Conservation (phyloP, 2,888 invertebrate genomes). For the Ormia ochracea region DNA sequence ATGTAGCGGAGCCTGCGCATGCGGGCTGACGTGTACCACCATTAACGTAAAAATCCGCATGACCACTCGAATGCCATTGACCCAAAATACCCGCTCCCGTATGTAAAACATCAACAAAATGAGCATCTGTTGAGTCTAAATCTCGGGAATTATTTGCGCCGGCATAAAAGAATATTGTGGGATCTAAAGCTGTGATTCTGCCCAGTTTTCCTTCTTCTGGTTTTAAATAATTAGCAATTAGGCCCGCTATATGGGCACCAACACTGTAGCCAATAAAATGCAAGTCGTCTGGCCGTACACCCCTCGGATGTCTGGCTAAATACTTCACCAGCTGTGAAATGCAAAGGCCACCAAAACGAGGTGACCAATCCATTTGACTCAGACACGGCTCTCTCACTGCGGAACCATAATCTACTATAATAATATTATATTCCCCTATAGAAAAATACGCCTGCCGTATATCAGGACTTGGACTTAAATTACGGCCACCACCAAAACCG, state of each 20-base stretch:
- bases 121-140: constrained; percentile 87
- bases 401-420: constrained; percentile 90
- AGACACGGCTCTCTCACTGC: constrained; percentile 90
- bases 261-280: constrained; percentile 92
- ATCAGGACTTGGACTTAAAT: constrained; percentile 89
- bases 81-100: constrained; percentile 92
- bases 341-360: constrained; percentile 83
- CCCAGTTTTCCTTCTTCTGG: constrained; percentile 85
- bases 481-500: constrained; percentile 91
- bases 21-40: constrained; percentile 92
- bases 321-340: constrained; percentile 89
- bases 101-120: constrained; percentile 89
- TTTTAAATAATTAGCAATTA: constrained; percentile 86
- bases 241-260: constrained; percentile 90
- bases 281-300: constrained; percentile 84
- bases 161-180: constrained; percentile 91
- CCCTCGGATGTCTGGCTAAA: constrained; percentile 86
- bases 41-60: constrained; percentile 92
- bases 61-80: constrained; percentile 92
- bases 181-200: constrained; percentile 90
- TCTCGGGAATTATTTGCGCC: constrained; percentile 88
- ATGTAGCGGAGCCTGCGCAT: constrained; percentile 87
- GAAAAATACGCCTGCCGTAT: constrained; percentile 89
- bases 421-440: constrained; percentile 88
- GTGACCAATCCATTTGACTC: constrained; percentile 84